These are phyloP conservation scores for Eulemur macaco DNA, from an alignment of 2,113 vertebrate genomes.

Conservation along the genomic window DNA sequence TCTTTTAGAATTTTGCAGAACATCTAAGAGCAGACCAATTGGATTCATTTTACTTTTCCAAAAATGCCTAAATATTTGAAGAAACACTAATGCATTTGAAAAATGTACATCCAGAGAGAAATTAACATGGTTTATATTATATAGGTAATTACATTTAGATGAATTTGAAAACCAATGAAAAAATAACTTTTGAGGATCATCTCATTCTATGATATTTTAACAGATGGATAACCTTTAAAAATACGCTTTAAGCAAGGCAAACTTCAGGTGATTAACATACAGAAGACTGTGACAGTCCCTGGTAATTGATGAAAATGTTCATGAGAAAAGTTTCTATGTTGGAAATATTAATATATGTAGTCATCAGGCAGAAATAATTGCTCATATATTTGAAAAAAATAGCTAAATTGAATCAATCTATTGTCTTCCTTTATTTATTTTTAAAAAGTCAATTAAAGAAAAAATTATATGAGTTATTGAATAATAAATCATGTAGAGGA, in stretches of 20 bases:
- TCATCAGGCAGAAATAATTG: background rate
- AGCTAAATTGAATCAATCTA: background rate
- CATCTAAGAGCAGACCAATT: background rate
- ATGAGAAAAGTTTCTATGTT: background rate
- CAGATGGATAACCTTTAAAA: background rate
- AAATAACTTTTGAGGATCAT: background rate
- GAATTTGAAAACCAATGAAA: background rate
- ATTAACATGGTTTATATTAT: background rate
- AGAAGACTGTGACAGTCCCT: background rate
- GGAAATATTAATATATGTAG: background rate
- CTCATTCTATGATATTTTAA: background rate
- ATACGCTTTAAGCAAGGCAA: background rate
- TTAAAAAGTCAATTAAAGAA: background rate
- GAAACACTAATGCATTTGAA: background rate
- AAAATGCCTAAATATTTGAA: background rate
- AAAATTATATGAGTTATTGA: background rate
- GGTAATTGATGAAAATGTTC: background rate
- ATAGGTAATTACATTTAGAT: background rate
- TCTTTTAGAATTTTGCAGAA: background rate
- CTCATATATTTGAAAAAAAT: background rate
- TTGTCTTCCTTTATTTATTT: background rate
- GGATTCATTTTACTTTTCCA: background rate
- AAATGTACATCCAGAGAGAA: background rate
- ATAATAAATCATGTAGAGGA: background rate
- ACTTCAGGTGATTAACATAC: background rate